Evolutionary conservation across 2,888 invertebrate species (phyloP), one percentile per base, ranked within the genome.

Genomic region (Amiota mariae): DNA sequence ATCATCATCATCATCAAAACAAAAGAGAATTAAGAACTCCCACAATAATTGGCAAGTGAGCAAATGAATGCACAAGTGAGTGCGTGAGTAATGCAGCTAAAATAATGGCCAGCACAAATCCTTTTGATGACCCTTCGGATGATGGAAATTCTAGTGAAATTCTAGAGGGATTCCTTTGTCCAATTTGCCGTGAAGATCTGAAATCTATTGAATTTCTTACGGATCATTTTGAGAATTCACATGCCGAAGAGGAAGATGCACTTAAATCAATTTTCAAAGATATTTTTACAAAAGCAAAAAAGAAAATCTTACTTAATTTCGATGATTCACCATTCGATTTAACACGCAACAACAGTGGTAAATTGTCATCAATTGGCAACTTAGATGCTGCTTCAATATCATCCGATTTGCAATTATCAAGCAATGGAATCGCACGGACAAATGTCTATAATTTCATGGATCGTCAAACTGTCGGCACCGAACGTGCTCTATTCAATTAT

Each of bases 111-210:
- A 71, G 78, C 66, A 66, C 82, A 9, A 89, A 89, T 85, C 87
- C 89, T 8, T 89, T 89, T 71, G 88, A 84, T n/a, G 87, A 85
- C 2, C 81, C 84, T 18, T 79, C 82, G 8, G 83, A 82, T 51
- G 80, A 81, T 9, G 91, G 91, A 70, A 92, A 92, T 57, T 36
- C 36, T 36, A 90, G 89, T 6, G 92, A 93, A 84, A 95, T 97
- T 80, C 91, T 96, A 75, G 98, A 98, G 90, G 98, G 98, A 8
- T 98, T 98, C 88, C 91, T 98, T 11, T 98, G 98, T 89, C 98
- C 98, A 0, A 96, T 98, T 83, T 98, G 98, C 87, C 95, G 96
- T 91, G 94, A 94, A 56, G 98, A 98, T 89, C 92, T 97, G 66
- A 95, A 96, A 87, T 95, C 96, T 13, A 94, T 96, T 8, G 92